Base-by-base conservation (phyloP, 2,113 vertebrate genomes). In the Strigops habroptila region DNA sequence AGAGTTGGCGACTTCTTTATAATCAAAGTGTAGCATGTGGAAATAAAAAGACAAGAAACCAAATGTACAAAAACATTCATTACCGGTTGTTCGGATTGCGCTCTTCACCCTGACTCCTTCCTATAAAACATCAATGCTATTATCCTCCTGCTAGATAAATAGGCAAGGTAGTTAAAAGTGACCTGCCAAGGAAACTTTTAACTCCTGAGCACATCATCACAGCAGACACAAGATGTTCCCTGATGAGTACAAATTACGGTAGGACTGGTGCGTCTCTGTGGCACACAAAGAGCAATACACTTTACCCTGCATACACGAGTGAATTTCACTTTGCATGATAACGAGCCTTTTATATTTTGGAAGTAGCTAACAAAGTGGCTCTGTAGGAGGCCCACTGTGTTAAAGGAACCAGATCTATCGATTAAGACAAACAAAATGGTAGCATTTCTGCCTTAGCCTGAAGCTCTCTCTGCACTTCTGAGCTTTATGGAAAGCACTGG, bases 301-400 rank as follows among this genome's bases (percentile, higher is more conserved):
- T 80, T 60, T 71, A 51, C 65, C 39, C 67, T 25, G 46, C 15
- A 25, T n/a, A 37, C 57, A 76, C 59, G 52, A 82, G 48, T 13
- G 73, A 81, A 86, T 91, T 93, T 90, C n/a, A 31, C 86, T 86
- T 88, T 68, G 91, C 64, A 57, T 78, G 27, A 41, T 60, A 96
- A 88, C 9, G 2, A 94, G 46, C 28, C 51, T 78, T 85, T 93
- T 86, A 70, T 86, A n/a, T 78, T 90, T 82, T 22, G 23, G 23
- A 65, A 87, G 73, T 37, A 86, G 21, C 69, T 89, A 69, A 76
- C 86, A 55, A 82, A 93, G 65, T 25, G 24, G 37, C 70, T 87
- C 92, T 44, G 44, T 24, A 60, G 69, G 79, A 92, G n/a, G 86
- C 52, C 53, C 4, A 23, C 53, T 44, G 41, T 82, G 57, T 49